Evolutionary conservation across 1,140 invertebrate species (phyloP).

Genomic region (Physella acuta): DNA sequence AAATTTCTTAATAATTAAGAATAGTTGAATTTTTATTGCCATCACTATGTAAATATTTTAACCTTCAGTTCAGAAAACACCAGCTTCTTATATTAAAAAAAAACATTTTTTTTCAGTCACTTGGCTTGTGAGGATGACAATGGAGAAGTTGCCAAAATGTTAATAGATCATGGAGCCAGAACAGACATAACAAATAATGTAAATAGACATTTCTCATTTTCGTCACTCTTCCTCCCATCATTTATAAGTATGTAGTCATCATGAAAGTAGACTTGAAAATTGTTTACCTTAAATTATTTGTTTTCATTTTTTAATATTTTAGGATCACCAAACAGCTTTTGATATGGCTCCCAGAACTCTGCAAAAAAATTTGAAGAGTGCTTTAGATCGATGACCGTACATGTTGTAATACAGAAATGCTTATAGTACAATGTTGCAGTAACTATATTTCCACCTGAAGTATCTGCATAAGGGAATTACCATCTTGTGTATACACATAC

Average conservation of each 20-base stretch:
- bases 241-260: not conserved
- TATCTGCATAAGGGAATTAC: too few relatives aligned
- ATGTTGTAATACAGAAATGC: too few relatives aligned
- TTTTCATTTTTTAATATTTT: not conserved
- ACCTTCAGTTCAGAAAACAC: not conserved
- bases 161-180: slow-evolving; percentile 20
- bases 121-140: slow-evolving; percentile 83
- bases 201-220: slow-evolving; percentile 3
- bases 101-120: slow-evolving; percentile 67
- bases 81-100: too few relatives aligned
- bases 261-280: not conserved
- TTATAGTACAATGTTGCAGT: too few relatives aligned
- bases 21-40: not conserved
- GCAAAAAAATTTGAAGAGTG: slow-evolving; percentile 13
- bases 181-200: slow-evolving; percentile 23
- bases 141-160: slow-evolving; percentile 57
- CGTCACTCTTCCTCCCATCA: not conserved
- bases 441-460: too few relatives aligned
- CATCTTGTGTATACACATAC: too few relatives aligned
- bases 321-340: slow-evolving; percentile 20
- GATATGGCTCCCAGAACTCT: slow-evolving; percentile 18
- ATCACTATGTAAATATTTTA: not conserved
- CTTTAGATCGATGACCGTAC: too few relatives aligned
- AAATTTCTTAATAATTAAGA: not conserved
- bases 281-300: not conserved